These are phyloP conservation scores for Tenthredo amoena DNA, from an alignment of 2,888 invertebrate genomes.

Conservation along the genomic window DNA sequence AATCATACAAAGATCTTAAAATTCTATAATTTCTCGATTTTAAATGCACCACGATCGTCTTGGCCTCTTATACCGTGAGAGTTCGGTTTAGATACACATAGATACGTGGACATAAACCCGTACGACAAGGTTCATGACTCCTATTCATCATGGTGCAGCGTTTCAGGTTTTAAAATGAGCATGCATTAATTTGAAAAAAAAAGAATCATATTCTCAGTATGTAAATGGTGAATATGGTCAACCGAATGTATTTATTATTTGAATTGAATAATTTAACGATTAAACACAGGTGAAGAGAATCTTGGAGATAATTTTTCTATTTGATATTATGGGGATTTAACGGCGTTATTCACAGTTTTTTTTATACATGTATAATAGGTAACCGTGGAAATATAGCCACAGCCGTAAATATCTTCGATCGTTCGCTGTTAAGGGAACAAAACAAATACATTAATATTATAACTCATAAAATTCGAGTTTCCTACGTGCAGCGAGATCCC, in stretches of 20 bases:
- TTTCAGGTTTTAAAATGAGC: neutral
- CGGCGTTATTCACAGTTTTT: conserved; percentile 59
- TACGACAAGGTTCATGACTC: neutral
- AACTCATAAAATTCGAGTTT: conserved; percentile 60
- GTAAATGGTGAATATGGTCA: neutral
- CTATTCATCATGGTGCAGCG: neutral
- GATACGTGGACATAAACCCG: neutral
- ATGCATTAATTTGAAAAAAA: neutral
- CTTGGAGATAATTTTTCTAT: conserved; percentile 22
- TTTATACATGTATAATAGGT: neutral
- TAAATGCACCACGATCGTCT: neutral
- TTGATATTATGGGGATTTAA: conserved; percentile 44
- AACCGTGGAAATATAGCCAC: conserved; percentile 56
- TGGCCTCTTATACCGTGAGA: neutral
- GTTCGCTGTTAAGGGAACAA: conserved; percentile 60
- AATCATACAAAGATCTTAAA: neutral
- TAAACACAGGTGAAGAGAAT: neutral
- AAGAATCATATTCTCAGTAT: neutral
- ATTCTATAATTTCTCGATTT: neutral
- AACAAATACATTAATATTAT: conserved; percentile 65
- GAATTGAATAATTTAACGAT: conserved; percentile 29
- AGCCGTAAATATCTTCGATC: conserved; percentile 66
- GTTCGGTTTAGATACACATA: neutral
- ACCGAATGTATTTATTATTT: neutral
- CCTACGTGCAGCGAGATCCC: neutral